These are phyloP conservation scores for Neogale vison DNA, from an alignment of 2,113 vertebrate genomes.

Conservation along the genomic window DNA sequence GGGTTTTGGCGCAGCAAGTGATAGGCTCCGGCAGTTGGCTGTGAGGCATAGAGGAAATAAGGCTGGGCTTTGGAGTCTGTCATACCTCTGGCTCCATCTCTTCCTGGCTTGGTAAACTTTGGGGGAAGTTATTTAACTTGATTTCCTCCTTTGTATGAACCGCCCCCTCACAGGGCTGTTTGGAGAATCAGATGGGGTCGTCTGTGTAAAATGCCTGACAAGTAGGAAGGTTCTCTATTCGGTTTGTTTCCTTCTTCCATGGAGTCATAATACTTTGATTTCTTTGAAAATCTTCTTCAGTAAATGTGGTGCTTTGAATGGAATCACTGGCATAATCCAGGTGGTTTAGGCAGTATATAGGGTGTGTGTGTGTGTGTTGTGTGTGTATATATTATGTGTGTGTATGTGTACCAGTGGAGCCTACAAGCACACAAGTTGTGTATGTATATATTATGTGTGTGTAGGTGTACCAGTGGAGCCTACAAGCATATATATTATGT, in stretches of 20 bases:
- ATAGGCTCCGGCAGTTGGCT: not conserved
- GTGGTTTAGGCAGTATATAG: not conserved
- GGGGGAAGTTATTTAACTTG: not conserved
- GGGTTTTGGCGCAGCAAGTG: not conserved
- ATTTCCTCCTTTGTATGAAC: not conserved
- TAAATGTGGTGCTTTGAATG: not conserved
- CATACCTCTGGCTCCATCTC: not conserved
- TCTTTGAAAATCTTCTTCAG: not conserved
- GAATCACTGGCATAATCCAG: not conserved
- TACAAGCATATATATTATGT: no score
- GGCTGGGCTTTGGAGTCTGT: not conserved
- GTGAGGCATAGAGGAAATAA: not conserved
- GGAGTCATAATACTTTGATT: not conserved
- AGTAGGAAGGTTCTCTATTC: not conserved
- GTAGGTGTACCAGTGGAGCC: no score
- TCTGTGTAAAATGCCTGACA: not conserved
- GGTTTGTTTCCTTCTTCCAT: not conserved
- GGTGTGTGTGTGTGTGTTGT: not conserved
- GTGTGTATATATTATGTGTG: no score
- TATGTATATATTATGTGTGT: no score
- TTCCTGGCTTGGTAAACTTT: not conserved
- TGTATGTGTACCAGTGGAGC: no score
- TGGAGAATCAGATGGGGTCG: not conserved
- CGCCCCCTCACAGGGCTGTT: not conserved
- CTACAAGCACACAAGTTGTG: no score